Evolutionary conservation across 2,797 vertebrate genomes (phyloP).

Genomic region (Micrastur ruficollis): DNA sequence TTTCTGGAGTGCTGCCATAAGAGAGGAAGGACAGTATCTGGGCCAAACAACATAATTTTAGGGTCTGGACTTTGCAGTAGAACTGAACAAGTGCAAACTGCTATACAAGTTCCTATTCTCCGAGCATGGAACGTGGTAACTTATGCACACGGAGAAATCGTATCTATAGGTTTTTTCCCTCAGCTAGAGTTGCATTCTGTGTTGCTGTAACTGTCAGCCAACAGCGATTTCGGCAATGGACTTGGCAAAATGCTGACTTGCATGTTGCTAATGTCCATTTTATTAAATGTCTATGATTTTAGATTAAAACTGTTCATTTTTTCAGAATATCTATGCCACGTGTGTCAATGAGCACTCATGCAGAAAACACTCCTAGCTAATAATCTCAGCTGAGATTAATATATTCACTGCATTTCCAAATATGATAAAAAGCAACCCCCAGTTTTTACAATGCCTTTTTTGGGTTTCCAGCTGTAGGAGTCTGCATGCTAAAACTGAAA

Average conservation of each 20-base stretch:
- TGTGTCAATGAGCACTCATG: neutral
- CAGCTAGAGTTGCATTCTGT: neutral
- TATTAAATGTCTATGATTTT: neutral
- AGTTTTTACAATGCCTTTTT: neutral
- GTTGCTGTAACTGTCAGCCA: neutral
- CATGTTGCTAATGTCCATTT: neutral
- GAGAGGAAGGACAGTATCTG: neutral
- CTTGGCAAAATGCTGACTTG: neutral
- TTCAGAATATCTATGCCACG: neutral
- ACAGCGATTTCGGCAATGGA: neutral
- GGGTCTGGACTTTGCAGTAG: neutral
- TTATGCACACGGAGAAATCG: neutral
- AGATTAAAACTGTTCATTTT: neutral
- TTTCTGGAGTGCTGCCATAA: neutral
- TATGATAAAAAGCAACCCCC: neutral
- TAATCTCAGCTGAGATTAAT: neutral
- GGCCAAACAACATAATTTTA: neutral
- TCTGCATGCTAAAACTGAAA: neutral
- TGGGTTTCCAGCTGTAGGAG: neutral
- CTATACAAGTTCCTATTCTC: neutral
- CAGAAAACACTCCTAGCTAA: neutral
- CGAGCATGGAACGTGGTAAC: neutral
- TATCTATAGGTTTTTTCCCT: neutral
- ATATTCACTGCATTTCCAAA: neutral
- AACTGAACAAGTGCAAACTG: neutral